A percentile compares a stretch with the other conserved stretches of the same genome.
Conservation (phyloP, 1,140 invertebrate species). For the Lepeophtheirus salmonis region DNA sequence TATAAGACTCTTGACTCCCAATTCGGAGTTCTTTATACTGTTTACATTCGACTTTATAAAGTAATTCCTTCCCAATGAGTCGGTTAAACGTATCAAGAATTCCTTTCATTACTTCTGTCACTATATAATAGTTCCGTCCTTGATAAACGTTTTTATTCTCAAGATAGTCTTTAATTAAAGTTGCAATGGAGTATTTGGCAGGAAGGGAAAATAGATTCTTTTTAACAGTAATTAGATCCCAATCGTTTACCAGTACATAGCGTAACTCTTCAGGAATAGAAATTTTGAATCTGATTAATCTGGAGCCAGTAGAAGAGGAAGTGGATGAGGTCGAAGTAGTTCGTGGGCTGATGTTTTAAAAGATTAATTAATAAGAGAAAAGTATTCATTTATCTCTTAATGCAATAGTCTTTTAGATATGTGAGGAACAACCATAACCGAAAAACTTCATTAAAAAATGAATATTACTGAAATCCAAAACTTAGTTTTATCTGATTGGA, state of each 20-base stretch:
- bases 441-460: too few species aligned
- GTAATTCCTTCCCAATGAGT: neutral
- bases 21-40: neutral
- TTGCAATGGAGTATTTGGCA: neutral
- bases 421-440: too few species aligned
- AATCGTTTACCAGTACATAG: slow-evolving; percentile 9
- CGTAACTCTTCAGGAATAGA: neutral
- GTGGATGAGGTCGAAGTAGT: neutral
- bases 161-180: neutral
- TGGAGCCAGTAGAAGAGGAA: neutral
- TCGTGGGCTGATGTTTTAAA: too few species aligned
- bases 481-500: too few species aligned
- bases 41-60: neutral
- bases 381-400: neutral
- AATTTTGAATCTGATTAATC: neutral
- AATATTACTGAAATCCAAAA: too few species aligned
- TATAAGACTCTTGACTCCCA: neutral
- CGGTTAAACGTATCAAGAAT: neutral
- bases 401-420: neutral
- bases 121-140: too few species aligned
- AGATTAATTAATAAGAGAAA: neutral
- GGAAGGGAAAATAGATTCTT: slow-evolving; percentile 1
- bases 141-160: neutral
- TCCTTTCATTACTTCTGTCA: neutral
- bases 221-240: slow-evolving; percentile 1